Conservation (phyloP, 2,113 vertebrate genomes). For the Melospiza melodia region DNA sequence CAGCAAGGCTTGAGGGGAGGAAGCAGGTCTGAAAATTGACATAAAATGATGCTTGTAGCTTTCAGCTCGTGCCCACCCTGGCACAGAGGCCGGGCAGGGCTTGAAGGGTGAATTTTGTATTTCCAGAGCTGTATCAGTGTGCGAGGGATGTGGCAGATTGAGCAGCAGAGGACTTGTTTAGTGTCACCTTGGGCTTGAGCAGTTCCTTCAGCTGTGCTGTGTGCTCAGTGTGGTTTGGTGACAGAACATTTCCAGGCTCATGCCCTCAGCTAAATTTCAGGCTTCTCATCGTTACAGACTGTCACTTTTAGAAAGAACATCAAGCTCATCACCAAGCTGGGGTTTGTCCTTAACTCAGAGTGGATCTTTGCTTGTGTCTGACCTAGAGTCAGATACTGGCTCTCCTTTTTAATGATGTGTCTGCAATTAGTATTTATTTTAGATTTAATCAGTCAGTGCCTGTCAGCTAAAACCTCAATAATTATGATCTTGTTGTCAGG, state of each 20-base stretch:
- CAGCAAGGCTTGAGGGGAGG: background rate
- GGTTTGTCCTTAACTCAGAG: background rate
- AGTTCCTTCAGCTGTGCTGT: background rate
- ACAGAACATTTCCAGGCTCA: background rate
- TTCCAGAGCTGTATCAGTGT: background rate
- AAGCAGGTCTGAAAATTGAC: background rate
- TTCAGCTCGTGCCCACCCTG: background rate
- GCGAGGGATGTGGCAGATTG: background rate
- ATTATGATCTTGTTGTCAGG: conserved; percentile 25
- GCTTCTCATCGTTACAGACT: background rate
- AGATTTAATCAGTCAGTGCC: conserved; percentile 35
- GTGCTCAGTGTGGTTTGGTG: background rate
- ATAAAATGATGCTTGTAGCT: background rate
- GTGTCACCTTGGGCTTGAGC: background rate
- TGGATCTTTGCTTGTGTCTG: background rate
- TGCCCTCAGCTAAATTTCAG: background rate
- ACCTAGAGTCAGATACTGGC: background rate
- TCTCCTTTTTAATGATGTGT: background rate
- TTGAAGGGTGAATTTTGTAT: background rate
- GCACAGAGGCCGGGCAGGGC: background rate
- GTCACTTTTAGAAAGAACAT: background rate
- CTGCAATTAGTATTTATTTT: conserved; percentile 41
- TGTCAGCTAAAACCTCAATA: conserved; percentile 33
- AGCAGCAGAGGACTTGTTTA: background rate
- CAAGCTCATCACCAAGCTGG: background rate